Base-by-base conservation (phyloP, 2,797 vertebrate genomes). In the Catostomus latipinnis region DNA sequence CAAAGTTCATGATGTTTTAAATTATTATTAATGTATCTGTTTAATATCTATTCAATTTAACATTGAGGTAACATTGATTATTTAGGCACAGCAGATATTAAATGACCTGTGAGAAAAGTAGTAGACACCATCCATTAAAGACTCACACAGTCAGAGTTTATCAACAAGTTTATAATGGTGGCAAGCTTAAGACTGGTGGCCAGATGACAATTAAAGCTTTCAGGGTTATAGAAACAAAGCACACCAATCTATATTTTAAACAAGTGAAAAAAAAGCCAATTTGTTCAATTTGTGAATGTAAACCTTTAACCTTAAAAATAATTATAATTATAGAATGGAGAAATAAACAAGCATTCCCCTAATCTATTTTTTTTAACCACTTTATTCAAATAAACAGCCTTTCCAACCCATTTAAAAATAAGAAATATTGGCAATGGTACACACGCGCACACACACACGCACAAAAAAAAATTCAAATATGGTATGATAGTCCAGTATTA, bases 361-460 rank as follows among this genome's bases (percentile, higher is more conserved):
- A 43, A 16, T 34, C 2, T 3, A 34, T 34, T 22, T 9, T 73
- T 57, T 80, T 50, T n/a, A 73, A 80, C n/a, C 56, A 45, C 18
- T 50, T 18, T 52, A 60, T 73, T 80, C 6, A 60, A 74, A 80
- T 11, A 14, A 71, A 67, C 22, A 69, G 48, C 12, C 56, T 46
- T 53, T 12, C 49, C n/a, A 62, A 62, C 14, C 5, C 8, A 49
- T 45, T 71, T 63, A 22, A 71, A 70, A 70, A 71, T 18, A 18
- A 80, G 16, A 3, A 66, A 57, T 63, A 61, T 80, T 80, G 71
- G 78, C 78, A 74, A 74, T 10, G 63, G 57, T 74, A 74, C 56
- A 80, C 56, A 65, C 7, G 34, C 61, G 65, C 76, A 6, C 74
- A 58, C 22, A 45, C 50, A 46, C n/a, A 18, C 43, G 1, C 43